phyloP scores from a whole-genome alignment of 1,140 invertebrate genomes.

The Drusus annulatus region DNA sequence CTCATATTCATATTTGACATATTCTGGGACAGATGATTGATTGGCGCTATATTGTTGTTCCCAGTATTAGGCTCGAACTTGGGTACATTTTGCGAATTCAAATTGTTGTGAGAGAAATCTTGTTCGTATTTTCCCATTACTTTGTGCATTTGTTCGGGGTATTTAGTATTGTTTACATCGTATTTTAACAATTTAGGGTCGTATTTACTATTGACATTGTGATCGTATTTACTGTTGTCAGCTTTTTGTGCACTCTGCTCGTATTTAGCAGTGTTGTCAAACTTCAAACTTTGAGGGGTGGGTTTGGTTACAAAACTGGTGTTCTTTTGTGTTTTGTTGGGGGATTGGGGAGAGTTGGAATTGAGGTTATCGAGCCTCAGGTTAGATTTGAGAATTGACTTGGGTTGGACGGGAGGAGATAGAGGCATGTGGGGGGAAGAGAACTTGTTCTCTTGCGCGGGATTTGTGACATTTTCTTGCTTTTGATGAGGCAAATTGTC shows the following conservation, averaged over 20 bases:
- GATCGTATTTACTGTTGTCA: conserved; percentile 53
- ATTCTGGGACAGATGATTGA: conserved; percentile 49
- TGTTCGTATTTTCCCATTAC: conserved; percentile 54
- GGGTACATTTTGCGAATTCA: conserved; percentile 37
- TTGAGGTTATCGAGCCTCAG: conserved; percentile 73
- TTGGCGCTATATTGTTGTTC: conserved; percentile 41
- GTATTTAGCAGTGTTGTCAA: conserved; percentile 53
- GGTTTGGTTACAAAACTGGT: conserved; percentile 56
- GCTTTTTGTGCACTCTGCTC: conserved; percentile 40
- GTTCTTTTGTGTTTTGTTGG: conserved; percentile 61
- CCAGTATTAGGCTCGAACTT: conserved; percentile 48
- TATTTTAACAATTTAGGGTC: conserved; percentile 44
- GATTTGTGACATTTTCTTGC: conserved; percentile 53
- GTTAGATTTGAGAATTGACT: conserved; percentile 69
- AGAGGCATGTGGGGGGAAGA: conserved; percentile 61
- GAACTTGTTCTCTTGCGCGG: conserved; percentile 53
- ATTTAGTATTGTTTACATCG: conserved; percentile 46
- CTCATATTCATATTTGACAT: conserved; percentile 53
- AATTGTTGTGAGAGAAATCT: conserved; percentile 49
- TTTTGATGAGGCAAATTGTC: conserved; percentile 31
- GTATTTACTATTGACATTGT: conserved; percentile 55
- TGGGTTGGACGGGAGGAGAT: conserved; percentile 63
- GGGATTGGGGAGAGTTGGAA: conserved; percentile 67
- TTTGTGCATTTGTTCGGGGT: conserved; percentile 44
- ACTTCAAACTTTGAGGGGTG: conserved; percentile 57